Percentiles rank a stretch among this genome's conserved stretches.
phyloP scores from a whole-genome alignment of 2,113 vertebrate species.

The Gobiocypris rarus region DNA sequence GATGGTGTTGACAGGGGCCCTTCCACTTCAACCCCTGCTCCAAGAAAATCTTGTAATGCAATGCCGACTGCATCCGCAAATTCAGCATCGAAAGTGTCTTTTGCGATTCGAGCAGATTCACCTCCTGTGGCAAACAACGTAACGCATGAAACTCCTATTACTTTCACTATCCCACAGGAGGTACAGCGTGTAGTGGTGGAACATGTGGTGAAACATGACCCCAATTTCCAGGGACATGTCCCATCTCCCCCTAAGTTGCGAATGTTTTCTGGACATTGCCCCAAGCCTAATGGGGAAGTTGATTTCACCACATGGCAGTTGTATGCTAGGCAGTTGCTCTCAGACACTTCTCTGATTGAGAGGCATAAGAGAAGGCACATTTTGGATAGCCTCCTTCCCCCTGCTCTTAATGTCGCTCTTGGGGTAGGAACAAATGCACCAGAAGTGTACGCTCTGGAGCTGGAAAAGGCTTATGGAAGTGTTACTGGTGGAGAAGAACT shows the following conservation, averaged over 20 bases:
- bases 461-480: conserved; percentile 52
- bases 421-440: conserved; percentile 8
- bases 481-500: conserved; percentile 51
- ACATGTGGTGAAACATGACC: conserved; percentile 3
- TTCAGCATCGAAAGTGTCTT: background rate
- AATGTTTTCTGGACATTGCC: too few species aligned
- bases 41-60: background rate
- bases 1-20: background rate
- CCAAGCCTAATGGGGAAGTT: too few species aligned
- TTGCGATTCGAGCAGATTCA: background rate
- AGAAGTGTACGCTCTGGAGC: background rate
- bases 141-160: background rate
- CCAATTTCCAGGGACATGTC: background rate
- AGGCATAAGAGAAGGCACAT: too few species aligned
- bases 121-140: background rate
- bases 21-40: background rate
- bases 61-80: background rate
- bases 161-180: background rate
- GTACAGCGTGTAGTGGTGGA: background rate
- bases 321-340: too few species aligned
- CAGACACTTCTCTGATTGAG: too few species aligned
- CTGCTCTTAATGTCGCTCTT: conserved; percentile 15
- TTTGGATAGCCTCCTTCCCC: background rate
- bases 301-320: too few species aligned
- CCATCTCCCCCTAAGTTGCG: background rate